Evolutionary conservation across 2,888 invertebrate species (phyloP).

Genomic region (Serripes groenlandicus): DNA sequence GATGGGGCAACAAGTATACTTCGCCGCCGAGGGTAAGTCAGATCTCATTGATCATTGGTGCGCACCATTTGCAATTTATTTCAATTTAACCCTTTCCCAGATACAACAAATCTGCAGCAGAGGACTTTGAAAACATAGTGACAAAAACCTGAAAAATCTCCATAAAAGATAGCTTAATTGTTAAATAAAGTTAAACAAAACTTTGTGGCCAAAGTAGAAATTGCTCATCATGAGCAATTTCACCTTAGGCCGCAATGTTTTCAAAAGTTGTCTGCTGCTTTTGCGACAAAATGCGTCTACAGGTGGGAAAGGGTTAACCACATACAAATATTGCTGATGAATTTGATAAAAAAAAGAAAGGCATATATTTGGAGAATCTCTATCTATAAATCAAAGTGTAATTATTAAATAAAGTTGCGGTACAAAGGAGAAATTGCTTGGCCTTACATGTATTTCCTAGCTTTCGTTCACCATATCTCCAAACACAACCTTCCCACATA

Average conservation of each 20-base stretch:
- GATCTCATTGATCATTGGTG: not conserved
- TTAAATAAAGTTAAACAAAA: not conserved
- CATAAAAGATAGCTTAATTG: not conserved
- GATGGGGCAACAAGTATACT: slow-evolving; percentile 83
- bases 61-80: not conserved
- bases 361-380: too few relatives aligned
- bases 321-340: too few relatives aligned
- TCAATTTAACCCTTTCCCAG: not conserved
- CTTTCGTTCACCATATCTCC: too few relatives aligned
- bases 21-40: slow-evolving; percentile 82
- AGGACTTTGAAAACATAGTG: not conserved
- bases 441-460: too few relatives aligned
- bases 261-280: not conserved
- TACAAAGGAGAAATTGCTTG: too few relatives aligned
- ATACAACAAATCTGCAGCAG: not conserved
- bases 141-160: not conserved
- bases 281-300: not conserved
- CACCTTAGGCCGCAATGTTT: not conserved
- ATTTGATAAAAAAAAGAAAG: not conserved
- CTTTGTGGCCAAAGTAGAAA: not conserved
- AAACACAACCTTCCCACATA: too few relatives aligned
- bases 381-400: too few relatives aligned
- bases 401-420: too few relatives aligned
- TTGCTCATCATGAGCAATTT: not conserved
- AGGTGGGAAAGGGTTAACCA: not conserved